Base-by-base conservation (phyloP, 2,113 vertebrate species). In the Saimiri boliviensis region DNA sequence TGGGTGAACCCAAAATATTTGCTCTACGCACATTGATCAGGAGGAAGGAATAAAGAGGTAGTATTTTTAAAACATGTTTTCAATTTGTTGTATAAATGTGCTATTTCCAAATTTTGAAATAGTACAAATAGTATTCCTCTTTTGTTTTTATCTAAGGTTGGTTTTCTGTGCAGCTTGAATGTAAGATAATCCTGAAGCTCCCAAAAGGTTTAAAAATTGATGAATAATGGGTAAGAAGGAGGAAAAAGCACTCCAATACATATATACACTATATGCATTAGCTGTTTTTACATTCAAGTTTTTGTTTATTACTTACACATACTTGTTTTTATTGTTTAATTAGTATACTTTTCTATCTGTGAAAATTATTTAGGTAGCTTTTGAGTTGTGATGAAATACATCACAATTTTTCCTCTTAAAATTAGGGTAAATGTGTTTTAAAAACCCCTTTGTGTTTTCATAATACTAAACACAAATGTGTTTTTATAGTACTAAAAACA, bases 111-210 rank as follows among this genome's bases (percentile, higher is more conserved):
- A 73, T 80, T 79, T 88, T 71, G 23, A 82, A 77, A 80, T 76
- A 76, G 73, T 76, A 8, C 73, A 30, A 8, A 45, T 30, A 42
- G 40, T n/a, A 16, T 76, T 91, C 84, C 25, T 35, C 3, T 88
- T 95, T 88, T 77, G 20, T 87, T 92, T 91, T 91, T 95, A 85
- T 56, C 37, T 81, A 81, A 85, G 91, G 8, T 2, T 35, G 13
- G 8, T 96, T 89, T 93, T 68, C 27, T 86, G 52, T 54, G 30
- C 4, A 85, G 35, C 81, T 56, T 89, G 37, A 94, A 83, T 70
- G 84, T 17, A 81, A 86, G 30, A 58, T 71, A 70, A 70, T 16
- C 23, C 54, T 5, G 7, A 93, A 56, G 1, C 3, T 88, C 5
- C 35, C 12, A 11, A 87, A 84, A 85, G 35, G 1, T 40, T 87